These are phyloP conservation scores for Pipa parva DNA, from an alignment of 2,113 vertebrate genomes.

Conservation along the genomic window DNA sequence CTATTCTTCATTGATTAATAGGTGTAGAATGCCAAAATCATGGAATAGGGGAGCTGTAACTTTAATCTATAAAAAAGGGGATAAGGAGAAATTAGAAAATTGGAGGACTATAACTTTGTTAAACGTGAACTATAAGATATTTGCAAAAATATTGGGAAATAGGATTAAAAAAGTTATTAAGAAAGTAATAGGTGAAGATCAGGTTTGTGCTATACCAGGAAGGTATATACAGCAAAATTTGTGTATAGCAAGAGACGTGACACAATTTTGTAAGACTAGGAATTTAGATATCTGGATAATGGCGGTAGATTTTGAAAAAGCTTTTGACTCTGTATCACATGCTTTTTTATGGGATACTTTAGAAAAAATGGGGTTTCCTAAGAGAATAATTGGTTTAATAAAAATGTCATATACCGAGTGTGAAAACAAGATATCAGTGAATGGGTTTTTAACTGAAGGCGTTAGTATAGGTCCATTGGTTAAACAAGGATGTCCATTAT, in stretches of 20 bases:
- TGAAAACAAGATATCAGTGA: neutral
- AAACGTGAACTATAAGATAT: neutral
- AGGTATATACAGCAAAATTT: neutral
- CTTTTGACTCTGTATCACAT: neutral
- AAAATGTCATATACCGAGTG: neutral
- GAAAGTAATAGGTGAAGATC: neutral
- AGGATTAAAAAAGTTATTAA: neutral
- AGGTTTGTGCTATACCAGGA: neutral
- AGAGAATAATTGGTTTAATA: neutral
- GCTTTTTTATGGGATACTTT: neutral
- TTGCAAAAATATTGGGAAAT: neutral
- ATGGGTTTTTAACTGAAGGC: neutral
- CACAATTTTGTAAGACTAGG: neutral
- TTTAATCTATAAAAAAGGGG: neutral
- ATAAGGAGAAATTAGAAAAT: neutral
- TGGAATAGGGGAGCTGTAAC: neutral
- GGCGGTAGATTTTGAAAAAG: neutral
- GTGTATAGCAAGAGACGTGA: neutral
- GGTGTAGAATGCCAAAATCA: neutral
- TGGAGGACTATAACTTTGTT: neutral
- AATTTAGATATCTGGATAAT: neutral
- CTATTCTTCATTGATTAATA: neutral
- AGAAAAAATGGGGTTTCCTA: neutral
- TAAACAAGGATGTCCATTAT: neutral
- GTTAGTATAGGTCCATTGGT: neutral